A percentile compares a stretch with the other conserved stretches of the same genome.
Evolutionary conservation across 2,888 invertebrate species (phyloP).

Genomic region (Plutella xylostella): DNA sequence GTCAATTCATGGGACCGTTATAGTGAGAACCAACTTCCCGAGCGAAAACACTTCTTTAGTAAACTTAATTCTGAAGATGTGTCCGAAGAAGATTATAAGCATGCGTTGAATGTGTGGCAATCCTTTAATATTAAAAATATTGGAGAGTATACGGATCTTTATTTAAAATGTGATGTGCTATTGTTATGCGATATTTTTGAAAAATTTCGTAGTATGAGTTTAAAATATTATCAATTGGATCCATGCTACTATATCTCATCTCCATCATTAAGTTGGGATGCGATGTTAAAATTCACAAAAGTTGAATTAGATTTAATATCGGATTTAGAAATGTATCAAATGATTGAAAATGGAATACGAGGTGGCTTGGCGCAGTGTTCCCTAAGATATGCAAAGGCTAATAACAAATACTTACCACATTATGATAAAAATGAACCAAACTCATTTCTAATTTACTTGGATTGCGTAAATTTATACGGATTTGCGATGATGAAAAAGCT

Average conservation of each 20-base stretch:
- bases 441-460: background rate
- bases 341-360: background rate
- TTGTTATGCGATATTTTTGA: slow-evolving; percentile 11
- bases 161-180: slow-evolving; percentile 13
- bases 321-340: background rate
- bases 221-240: slow-evolving; percentile 9
- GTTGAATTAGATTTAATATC: background rate
- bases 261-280: slow-evolving; percentile 13
- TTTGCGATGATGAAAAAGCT: background rate
- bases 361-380: background rate
- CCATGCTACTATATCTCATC: slow-evolving; percentile 9
- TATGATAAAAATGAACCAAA: background rate
- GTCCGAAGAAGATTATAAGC: no score
- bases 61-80: slow-evolving; percentile 1
- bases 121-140: slow-evolving; percentile 8
- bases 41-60: slow-evolving; percentile 3
- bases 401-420: background rate
- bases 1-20: slow-evolving; percentile 9
- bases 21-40: slow-evolving; percentile 8
- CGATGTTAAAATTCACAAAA: slow-evolving; percentile 11
- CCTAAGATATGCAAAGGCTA: background rate
- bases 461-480: background rate
- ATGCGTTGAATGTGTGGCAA: slow-evolving; percentile 9
- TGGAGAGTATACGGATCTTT: slow-evolving; percentile 14
- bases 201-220: slow-evolving; percentile 11